Conservation (phyloP, 2,113 vertebrate species). For the Silurus asotus region DNA sequence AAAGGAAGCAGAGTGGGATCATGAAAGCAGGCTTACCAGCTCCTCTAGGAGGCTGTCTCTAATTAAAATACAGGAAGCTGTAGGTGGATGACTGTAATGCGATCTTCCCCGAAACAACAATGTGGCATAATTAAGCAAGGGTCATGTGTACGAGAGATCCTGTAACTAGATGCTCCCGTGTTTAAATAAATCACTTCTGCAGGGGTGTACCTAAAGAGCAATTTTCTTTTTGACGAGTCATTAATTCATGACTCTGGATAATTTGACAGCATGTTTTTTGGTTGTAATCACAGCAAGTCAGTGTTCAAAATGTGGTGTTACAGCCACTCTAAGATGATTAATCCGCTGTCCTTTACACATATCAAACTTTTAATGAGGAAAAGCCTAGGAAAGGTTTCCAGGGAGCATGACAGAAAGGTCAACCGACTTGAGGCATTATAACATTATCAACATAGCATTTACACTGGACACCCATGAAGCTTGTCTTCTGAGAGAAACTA, state of each 20-base stretch:
- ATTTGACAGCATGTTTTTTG: constrained; percentile 23
- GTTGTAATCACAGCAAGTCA: constrained; percentile 18
- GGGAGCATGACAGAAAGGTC: constrained; percentile 18
- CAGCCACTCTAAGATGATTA: constrained; percentile 32
- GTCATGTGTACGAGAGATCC: neutral
- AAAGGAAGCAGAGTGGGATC: neutral
- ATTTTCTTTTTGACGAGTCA: constrained; percentile 25
- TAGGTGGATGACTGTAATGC: constrained; percentile 28
- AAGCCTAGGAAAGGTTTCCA: constrained; percentile 21
- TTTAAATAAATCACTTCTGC: constrained; percentile 18
- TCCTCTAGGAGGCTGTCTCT: constrained; percentile 12
- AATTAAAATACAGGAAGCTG: constrained; percentile 39
- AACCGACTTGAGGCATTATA: neutral
- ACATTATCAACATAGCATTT: neutral
- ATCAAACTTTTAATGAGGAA: constrained; percentile 25
- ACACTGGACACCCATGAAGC: neutral
- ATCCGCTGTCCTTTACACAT: constrained; percentile 27
- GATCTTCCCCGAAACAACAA: constrained; percentile 27
- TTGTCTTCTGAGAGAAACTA: neutral
- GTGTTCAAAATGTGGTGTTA: constrained; percentile 25
- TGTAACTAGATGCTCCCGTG: constrained; percentile 25
- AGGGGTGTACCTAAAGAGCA: constrained; percentile 2
- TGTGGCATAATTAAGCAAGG: neutral
- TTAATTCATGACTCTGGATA: constrained; percentile 24
- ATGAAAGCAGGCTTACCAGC: constrained; percentile 4